Percentiles rank a stretch among this genome's conserved stretches.
phyloP scores from a whole-genome alignment of 2,797 vertebrate genomes.

The Bryconaethiops microstoma region DNA sequence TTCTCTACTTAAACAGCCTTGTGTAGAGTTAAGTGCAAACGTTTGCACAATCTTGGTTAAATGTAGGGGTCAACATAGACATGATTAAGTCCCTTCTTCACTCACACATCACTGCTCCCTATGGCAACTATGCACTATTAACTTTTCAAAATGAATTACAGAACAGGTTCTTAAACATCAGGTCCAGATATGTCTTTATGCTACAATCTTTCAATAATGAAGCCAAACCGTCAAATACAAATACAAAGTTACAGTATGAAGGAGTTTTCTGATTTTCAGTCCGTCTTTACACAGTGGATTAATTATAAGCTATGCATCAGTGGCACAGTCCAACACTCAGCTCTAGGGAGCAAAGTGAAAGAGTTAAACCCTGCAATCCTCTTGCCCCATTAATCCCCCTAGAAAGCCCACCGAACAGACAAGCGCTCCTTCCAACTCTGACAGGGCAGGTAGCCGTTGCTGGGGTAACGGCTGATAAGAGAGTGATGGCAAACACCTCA shows the following conservation, averaged over 20 bases:
- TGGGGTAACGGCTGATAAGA: constrained; percentile 65
- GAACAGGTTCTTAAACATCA: background rate
- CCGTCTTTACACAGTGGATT: constrained; percentile 10
- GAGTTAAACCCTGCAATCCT: constrained; percentile 45
- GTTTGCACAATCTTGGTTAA: no score
- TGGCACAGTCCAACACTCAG: constrained; percentile 29
- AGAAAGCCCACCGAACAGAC: constrained; percentile 26
- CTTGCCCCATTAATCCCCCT: constrained; percentile 35
- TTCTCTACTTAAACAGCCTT: no score
- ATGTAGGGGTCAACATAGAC: background rate
- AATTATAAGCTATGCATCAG: constrained; percentile 15
- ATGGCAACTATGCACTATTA: constrained; percentile 4
- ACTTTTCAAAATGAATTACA: background rate
- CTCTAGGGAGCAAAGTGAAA: constrained; percentile 38
- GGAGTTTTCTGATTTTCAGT: background rate
- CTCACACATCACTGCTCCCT: background rate
- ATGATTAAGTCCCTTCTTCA: background rate
- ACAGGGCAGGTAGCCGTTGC: constrained; percentile 64
- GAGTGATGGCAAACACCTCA: constrained; percentile 62
- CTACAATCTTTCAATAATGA: background rate
- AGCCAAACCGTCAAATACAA: background rate
- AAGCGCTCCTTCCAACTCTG: constrained; percentile 47
- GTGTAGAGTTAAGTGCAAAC: no score
- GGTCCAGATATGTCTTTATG: background rate
- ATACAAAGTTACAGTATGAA: background rate